phyloP scores from a whole-genome alignment of 2,797 vertebrate genomes.

The Scolopax rusticola region DNA sequence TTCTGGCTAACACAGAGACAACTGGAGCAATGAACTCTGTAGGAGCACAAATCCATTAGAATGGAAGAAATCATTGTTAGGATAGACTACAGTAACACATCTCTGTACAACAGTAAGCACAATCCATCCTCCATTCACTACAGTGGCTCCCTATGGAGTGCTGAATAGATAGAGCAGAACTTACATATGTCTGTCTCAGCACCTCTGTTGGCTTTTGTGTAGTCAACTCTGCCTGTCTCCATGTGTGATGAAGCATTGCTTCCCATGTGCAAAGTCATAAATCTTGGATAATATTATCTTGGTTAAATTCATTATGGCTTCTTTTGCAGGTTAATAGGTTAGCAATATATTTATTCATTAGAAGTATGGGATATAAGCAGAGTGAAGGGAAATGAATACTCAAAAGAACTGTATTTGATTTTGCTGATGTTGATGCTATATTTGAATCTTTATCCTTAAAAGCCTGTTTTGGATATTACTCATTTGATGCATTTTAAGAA shows the following conservation, averaged over 20 bases:
- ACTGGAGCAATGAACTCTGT: background rate
- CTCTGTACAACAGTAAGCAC: background rate
- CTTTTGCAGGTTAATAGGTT: background rate
- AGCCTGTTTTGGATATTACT: background rate
- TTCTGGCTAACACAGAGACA: background rate
- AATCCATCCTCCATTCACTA: background rate
- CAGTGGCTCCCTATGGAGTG: background rate
- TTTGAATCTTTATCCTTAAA: background rate
- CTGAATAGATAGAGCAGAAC: slow-evolving; percentile 13
- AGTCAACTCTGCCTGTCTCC: background rate
- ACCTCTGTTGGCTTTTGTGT: background rate
- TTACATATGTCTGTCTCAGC: background rate
- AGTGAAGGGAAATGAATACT: background rate
- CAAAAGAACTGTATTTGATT: background rate
- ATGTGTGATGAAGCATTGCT: background rate
- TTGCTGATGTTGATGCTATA: background rate
- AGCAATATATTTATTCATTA: background rate
- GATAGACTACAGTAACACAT: background rate
- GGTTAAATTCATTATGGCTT: background rate
- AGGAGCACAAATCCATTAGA: background rate
- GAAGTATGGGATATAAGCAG: background rate
- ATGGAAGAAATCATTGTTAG: background rate
- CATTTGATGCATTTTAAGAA: background rate
- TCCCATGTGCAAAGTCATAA: background rate
- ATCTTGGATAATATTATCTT: background rate